Evolutionary conservation across 2,888 invertebrate species (phyloP), one percentile per base, ranked within the genome.

Genomic region (Pyrrhia umbra): DNA sequence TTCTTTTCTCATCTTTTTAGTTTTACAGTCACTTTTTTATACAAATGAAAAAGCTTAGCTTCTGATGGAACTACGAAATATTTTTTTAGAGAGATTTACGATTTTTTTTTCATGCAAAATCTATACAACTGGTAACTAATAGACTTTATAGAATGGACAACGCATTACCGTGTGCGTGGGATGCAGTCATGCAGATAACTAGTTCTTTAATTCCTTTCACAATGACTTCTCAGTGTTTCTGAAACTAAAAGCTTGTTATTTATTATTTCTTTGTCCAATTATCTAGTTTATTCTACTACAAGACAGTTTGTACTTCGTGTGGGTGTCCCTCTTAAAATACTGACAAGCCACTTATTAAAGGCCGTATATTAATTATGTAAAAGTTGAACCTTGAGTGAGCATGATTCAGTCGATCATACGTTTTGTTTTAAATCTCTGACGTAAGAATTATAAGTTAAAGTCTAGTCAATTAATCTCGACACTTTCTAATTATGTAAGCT

Each of bases 241-340:
- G 51, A 64, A 64, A 64, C 76, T 77, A 79, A 72, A 64, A 15
- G 54, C 23, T 77, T 55, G 62, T 76, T 71, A 76, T 57, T 62
- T 70, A 49, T 49, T 70, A 63, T 70, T 43, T 59, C 47, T 45
- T 25, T 6, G 55, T 15, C 20, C 77, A 77, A 77, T 77, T 77
- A 77, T 65, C 80, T 51, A 51, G 68, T 79, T 58, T 54, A 68
- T 58, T 47, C 42, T 39, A 20, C 70, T 58, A 58, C 39, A 52
- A 34, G 34, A 59, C 42, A 39, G 23, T 49, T 59, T 50, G 56
- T 47, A 6, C 16, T 2, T n/a, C 0, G 42, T 20, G 77, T 80
- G 58, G 77, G 80, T 45, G 78, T 37, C 52, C 34, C 47, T 56
- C 45, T 61, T 34, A 55, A 50, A 55, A 55, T 37, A 34, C 40